A percentile compares a stretch with the other conserved stretches of the same genome.
Conservation (phyloP, 2,113 vertebrate genomes). For the Lepisosteus osseus region DNA sequence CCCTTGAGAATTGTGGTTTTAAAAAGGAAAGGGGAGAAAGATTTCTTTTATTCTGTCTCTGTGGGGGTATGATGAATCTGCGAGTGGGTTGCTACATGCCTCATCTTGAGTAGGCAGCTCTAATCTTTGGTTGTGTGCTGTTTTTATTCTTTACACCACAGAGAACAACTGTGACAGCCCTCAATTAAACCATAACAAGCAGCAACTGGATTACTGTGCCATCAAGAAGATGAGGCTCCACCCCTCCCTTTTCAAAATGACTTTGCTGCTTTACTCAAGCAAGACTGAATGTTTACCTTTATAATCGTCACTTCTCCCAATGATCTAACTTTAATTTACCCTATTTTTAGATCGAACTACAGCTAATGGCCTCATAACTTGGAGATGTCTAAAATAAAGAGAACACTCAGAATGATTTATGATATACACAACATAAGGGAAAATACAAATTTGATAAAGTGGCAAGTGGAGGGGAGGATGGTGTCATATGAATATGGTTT, state of each 20-base stretch:
- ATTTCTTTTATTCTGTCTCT: background rate
- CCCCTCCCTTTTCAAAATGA: too few species aligned
- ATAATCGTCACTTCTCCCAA: background rate
- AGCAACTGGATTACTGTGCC: background rate
- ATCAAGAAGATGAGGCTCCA: too few species aligned
- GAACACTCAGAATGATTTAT: too few species aligned
- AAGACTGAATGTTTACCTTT: background rate
- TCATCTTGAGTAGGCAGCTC: background rate
- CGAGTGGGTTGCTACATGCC: background rate
- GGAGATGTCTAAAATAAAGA: background rate
- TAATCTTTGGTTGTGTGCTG: slow-evolving; percentile 1
- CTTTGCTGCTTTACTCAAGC: too few species aligned
- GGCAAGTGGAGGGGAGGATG: too few species aligned
- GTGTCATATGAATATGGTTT: too few species aligned
- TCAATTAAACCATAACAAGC: background rate
- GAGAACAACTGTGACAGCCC: slow-evolving; percentile 7
- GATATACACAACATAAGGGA: too few species aligned
- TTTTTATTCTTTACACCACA: slow-evolving; percentile 11
- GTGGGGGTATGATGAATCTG: background rate
- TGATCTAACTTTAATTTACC: background rate
- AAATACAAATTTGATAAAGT: too few species aligned
- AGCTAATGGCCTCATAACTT: background rate
- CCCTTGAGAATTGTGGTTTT: background rate
- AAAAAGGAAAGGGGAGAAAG: background rate
- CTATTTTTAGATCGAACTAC: background rate